Evolutionary conservation across 37 sponge, comb jelly and placozoan genomes (phyloP), one percentile per base, ranked within the genome.

Genomic region (Crambe crambe): DNA sequence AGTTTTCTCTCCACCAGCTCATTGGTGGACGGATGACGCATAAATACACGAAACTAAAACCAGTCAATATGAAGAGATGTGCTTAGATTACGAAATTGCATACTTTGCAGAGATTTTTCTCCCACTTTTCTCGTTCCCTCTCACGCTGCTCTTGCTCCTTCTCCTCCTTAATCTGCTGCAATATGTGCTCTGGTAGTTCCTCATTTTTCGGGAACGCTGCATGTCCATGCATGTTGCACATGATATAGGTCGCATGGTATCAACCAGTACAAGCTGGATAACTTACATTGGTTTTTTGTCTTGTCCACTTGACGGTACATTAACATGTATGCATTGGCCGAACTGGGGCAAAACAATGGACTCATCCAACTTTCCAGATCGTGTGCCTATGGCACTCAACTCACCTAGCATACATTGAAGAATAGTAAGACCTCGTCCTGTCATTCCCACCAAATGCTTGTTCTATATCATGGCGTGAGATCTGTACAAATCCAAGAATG

Each of bases 311-410:
- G 74, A 36, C 97, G 80, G 70, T 96, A 96, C 97, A 96, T 94
- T 44, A 96, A 64, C 97, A 96, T 96, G 87, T 96, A 96, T 5
- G 97, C 97, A 88, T 96, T 96, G 56, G 97, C 91, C 57, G 94
- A 96, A 37, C 88, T 85, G 63, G 36, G n/a, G 54, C 25, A 34
- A 3, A 1, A 56, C 9, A 18, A 35, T 30, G 57, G 23, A 5
- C 2, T 21, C 25, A 10, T 31, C n/a, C 22, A 77, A n/a, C n/a
- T n/a, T n/a, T n/a, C n/a, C n/a, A n/a, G n/a, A n/a, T n/a, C n/a
- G n/a, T n/a, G n/a, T n/a, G n/a, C n/a, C n/a, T n/a, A n/a, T n/a
- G n/a, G n/a, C n/a, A n/a, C n/a, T 47, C 22, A 18, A 56, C 86
- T 72, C 42, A 79, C 86, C 81, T 83, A 72, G 86, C 64, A 54